Percentiles rank a stretch among this genome's conserved stretches.
phyloP scores from a whole-genome alignment of 2,113 vertebrate species.

The Cacatua alba region DNA sequence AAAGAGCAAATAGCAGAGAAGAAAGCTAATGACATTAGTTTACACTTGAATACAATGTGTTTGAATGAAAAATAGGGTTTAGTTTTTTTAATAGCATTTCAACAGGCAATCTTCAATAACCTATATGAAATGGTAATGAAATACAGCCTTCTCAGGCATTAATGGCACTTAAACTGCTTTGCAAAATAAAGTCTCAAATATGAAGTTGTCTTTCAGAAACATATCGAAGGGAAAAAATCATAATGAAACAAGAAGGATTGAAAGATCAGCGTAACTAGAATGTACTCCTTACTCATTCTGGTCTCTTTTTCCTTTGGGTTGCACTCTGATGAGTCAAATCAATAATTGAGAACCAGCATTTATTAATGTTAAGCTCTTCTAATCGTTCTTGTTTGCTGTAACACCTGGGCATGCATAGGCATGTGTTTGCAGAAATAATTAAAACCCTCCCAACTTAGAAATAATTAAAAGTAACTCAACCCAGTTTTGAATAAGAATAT shows the following conservation, averaged over 20 bases:
- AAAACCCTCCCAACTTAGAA: not conserved
- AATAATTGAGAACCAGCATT: not conserved
- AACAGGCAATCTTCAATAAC: not conserved
- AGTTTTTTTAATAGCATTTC: not conserved
- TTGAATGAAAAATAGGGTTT: not conserved
- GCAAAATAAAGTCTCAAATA: not conserved
- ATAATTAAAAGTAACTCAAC: not conserved
- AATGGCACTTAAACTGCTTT: not conserved
- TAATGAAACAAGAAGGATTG: not conserved
- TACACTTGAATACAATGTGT: not conserved
- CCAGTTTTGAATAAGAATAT: not conserved
- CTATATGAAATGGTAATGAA: not conserved
- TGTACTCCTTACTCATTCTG: not conserved
- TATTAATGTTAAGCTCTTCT: not conserved
- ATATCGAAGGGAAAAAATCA: not conserved
- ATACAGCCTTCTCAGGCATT: not conserved
- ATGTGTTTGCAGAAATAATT: not conserved
- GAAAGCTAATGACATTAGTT: fast-evolving
- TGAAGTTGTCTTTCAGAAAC: not conserved
- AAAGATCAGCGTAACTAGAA: not conserved
- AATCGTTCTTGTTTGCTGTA: not conserved
- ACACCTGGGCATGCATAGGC: not conserved
- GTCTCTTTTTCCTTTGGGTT: not conserved
- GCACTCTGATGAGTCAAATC: not conserved
- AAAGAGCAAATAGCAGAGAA: not conserved